A percentile compares a stretch with the other conserved stretches of the same genome.
Evolutionary conservation across 1,140 invertebrate species (phyloP).

Genomic region (Linepithema humile): DNA sequence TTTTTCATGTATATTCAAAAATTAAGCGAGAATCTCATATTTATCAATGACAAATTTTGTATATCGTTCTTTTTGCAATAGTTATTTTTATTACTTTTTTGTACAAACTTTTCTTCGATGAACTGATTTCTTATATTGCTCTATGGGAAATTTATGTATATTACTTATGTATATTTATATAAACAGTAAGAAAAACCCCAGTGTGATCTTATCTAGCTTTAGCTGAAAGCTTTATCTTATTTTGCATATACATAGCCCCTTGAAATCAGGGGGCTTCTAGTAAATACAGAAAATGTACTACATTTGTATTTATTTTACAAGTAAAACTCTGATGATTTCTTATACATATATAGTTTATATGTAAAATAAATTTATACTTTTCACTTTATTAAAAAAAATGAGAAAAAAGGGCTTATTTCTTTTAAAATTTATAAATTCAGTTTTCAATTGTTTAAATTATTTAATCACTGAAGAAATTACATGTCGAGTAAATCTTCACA

Average conservation of each 20-base stretch:
- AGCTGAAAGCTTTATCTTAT: not conserved
- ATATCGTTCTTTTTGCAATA: not conserved
- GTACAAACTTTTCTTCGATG: not conserved
- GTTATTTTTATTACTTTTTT: not conserved
- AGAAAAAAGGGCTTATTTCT: too few relatives aligned
- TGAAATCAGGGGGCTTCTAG: not conserved
- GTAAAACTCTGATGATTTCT: too few relatives aligned
- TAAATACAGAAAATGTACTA: not conserved
- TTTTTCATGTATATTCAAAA: constrained; percentile 24
- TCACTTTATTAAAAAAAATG: too few relatives aligned
- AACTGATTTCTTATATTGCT: constrained; percentile 12
- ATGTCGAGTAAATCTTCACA: not conserved
- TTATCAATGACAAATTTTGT: not conserved
- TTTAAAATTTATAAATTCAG: too few relatives aligned
- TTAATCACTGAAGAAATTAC: too few relatives aligned
- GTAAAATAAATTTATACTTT: too few relatives aligned
- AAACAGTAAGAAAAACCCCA: not conserved
- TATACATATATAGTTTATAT: too few relatives aligned
- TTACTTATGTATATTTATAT: constrained; percentile 13
- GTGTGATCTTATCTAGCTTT: not conserved
- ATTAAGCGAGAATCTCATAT: constrained; percentile 15
- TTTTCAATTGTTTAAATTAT: too few relatives aligned
- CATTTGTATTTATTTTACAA: not conserved
- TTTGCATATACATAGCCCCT: not conserved
- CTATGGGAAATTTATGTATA: too few relatives aligned